Evolutionary conservation across 2,888 invertebrate species (phyloP).

Genomic region (Eueremaeus valkanovi): DNA sequence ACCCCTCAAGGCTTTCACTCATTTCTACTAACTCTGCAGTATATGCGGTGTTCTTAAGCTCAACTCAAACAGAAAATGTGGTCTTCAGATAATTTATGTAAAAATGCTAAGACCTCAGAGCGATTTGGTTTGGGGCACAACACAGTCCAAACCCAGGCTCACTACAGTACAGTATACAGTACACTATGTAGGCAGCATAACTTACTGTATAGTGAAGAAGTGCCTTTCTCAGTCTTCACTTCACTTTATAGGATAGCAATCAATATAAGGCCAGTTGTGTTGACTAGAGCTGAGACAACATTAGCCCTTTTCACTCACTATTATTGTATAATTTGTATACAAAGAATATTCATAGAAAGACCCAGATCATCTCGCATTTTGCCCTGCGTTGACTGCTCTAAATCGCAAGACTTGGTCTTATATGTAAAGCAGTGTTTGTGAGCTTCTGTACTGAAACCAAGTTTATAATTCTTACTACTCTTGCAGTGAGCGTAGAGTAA

Average conservation of each 20-base stretch:
- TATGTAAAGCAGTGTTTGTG: too few relatives aligned
- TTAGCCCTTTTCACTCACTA: too few relatives aligned
- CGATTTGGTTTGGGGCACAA: neutral
- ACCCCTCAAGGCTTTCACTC: slow-evolving; percentile 3
- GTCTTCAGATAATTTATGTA: neutral
- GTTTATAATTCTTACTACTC: too few relatives aligned
- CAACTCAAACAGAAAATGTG: neutral
- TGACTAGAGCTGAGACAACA: too few relatives aligned
- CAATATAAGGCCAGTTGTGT: too few relatives aligned
- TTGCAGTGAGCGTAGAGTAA: too few relatives aligned
- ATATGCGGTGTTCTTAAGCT: neutral
- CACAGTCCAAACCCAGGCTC: neutral
- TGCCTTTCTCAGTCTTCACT: neutral
- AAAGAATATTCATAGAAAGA: too few relatives aligned
- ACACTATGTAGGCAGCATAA: neutral
- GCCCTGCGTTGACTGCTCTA: too few relatives aligned
- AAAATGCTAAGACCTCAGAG: slow-evolving; percentile 10
- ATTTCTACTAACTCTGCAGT: neutral
- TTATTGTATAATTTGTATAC: too few relatives aligned
- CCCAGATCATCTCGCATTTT: too few relatives aligned
- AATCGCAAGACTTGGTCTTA: too few relatives aligned
- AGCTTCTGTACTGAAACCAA: too few relatives aligned
- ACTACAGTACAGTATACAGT: neutral
- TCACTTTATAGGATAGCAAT: neutral
- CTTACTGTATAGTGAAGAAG: neutral